phyloP scores from a whole-genome alignment of 2,797 vertebrate genomes.

The Carduelis carduelis region DNA sequence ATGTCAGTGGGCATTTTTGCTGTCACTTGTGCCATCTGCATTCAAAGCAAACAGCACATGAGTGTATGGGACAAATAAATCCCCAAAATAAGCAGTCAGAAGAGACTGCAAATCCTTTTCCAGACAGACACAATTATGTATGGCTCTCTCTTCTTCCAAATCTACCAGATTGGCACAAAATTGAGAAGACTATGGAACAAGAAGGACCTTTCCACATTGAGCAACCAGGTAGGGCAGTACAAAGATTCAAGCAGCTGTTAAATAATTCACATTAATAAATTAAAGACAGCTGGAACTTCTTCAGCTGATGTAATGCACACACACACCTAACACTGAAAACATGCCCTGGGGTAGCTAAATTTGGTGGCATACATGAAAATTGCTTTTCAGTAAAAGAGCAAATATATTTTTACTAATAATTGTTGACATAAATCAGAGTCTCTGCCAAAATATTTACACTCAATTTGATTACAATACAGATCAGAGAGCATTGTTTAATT shows the following conservation, averaged over 20 bases:
- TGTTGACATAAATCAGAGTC: slow-evolving; percentile 14
- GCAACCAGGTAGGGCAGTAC: neutral
- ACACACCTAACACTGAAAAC: neutral
- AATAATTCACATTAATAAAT: neutral
- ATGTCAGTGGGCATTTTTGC: neutral
- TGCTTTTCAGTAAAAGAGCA: slow-evolving; percentile 3
- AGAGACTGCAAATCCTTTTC: neutral
- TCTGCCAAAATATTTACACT: slow-evolving; percentile 49
- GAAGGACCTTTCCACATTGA: neutral
- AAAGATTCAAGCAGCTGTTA: neutral
- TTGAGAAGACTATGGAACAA: neutral
- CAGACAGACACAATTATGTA: neutral
- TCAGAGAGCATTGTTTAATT: slow-evolving; percentile 44
- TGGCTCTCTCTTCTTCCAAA: neutral
- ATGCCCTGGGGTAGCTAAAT: neutral
- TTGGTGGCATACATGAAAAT: neutral
- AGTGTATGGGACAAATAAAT: neutral
- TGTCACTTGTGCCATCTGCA: neutral
- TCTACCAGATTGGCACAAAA: neutral
- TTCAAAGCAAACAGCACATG: neutral
- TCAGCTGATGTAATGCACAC: neutral
- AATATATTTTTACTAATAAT: slow-evolving; percentile 44
- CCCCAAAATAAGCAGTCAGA: neutral
- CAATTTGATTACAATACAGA: slow-evolving; percentile 32
- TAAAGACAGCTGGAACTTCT: neutral